Evolutionary conservation across 1,140 invertebrate species (phyloP), one percentile per base, ranked within the genome.

Genomic region (Polypedilum vanderplanki): DNA sequence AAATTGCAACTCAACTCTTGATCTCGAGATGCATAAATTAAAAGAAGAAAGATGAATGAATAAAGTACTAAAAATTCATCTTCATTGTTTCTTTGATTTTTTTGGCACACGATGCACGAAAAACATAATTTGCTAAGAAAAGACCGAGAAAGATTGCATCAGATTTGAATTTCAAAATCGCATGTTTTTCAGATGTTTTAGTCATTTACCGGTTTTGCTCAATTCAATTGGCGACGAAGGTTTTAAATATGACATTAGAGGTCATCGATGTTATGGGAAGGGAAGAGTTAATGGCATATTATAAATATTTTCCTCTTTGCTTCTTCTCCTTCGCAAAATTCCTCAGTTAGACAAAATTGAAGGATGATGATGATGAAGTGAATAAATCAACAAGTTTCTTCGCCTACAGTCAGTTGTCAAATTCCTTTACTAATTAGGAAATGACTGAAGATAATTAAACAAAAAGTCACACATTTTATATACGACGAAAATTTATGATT

Each of bases 71-170:
- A 57, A 12, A 15, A 57, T n/a, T 12, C 1, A 57, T n/a, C 15
- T 12, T 57, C 15, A 57, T 4, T n/a, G 46, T n/a, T 57, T 57
- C 46, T n/a, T 57, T 57, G 46, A n/a, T n/a, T 57, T 46, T 46
- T 46, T 57, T 57, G 46, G 46, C 46, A 57, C 46, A 57, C 46
- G 46, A 57, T 57, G 46, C 46, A 57, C 46, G 46, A 57, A 12
- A 8, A 46, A n/a, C 12, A 3, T 33, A 57, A 57, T 57, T 15
- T 57, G 41, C 46, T 1, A 12, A 12, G 9, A 12, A 3, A 57
- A 57, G 46, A 57, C 3, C 4, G 46, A 15, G 41, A 46, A 46
- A 46, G n/a, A 57, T 57, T 57, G 46, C 46, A 57, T 57, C 46
- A 57, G 46, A 3, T 57, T 15, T 57, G 46, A 57, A 57, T 57